A percentile compares a stretch with the other conserved stretches of the same genome.
phyloP scores from a whole-genome alignment of 2,113 vertebrate species.

The Barnardius zonarius region DNA sequence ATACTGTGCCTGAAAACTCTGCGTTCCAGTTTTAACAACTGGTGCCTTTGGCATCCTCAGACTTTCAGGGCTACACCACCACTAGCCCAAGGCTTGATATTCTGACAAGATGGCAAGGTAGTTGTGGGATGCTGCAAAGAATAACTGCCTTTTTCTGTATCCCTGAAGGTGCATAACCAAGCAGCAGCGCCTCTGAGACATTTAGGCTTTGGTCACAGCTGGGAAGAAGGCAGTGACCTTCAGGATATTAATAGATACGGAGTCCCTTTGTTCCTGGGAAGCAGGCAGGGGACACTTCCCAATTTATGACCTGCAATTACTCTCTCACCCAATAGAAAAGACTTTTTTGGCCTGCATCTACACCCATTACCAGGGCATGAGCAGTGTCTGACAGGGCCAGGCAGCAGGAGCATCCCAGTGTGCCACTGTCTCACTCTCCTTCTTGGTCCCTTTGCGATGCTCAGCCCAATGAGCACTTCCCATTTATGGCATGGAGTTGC shows the following conservation, averaged over 20 bases:
- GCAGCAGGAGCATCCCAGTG: not conserved
- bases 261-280: not conserved
- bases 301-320: not conserved
- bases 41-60: not conserved
- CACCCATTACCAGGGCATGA: not conserved
- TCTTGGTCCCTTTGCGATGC: not conserved
- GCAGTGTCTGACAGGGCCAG: not conserved
- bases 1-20: not conserved
- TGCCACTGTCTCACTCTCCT: not conserved
- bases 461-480: not conserved
- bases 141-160: not conserved
- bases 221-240: conserved; percentile 3
- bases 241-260: not conserved
- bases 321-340: not conserved
- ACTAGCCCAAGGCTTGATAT: not conserved
- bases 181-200: not conserved
- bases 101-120: not conserved
- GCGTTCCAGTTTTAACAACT: not conserved
- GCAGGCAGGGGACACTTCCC: not conserved
- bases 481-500: conserved; percentile 4
- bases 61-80: not conserved
- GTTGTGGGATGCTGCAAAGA: not conserved
- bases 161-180: not conserved
- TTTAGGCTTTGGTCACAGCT: not conserved
- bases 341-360: rapidly evolving